Evolutionary conservation across 2,797 vertebrate genomes (phyloP), one percentile per base, ranked within the genome.

Genomic region (Lacerta agilis): DNA sequence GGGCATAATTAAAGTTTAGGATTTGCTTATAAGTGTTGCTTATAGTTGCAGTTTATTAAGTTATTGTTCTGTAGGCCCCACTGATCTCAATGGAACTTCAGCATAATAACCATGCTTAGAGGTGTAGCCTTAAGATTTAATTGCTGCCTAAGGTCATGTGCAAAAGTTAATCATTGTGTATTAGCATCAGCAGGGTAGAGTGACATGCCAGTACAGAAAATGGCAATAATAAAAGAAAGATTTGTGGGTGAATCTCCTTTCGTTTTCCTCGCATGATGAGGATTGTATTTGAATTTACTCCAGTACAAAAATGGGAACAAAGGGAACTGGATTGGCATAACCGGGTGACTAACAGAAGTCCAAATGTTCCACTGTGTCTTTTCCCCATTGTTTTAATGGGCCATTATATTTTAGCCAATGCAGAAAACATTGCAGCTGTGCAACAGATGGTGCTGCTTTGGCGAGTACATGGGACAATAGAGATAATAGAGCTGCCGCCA

Each of bases 391-490:
- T 91, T 88, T 91, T 82, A 92, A 91, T 86, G 69, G n/a, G 20
- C 78, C 79, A 71, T 93, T 94, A 82, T 93, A 79, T 91, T 93
- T 91, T 87, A 86, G 90, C 85, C 88, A 92, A 87, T 89, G 88
- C n/a, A 69, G 79, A 92, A 92, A 91, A 7, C 18, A 18, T 33
- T 73, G 71, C 71, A 87, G 72, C 88, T 91, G 86, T 0, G 27
- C 89, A 95, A 92, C 93, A 92, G 77, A 79, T 94, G 93, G 87
- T 92, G 90, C 9, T 91, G 80, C 81, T 88, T 92, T 92, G 93
- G 90, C 90, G 91, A 83, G 89, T 9, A 0, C 49, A 79, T 86
- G 79, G 94, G 86, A 93, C 93, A 95, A 90, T 78, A 92, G 85
- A 87, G 93, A 92, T 82, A 92, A 93, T 85, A 89, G 89, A 91